Evolutionary conservation across 2,797 vertebrate species (phyloP).

Genomic region (Mormyrus proboscirostris): DNA sequence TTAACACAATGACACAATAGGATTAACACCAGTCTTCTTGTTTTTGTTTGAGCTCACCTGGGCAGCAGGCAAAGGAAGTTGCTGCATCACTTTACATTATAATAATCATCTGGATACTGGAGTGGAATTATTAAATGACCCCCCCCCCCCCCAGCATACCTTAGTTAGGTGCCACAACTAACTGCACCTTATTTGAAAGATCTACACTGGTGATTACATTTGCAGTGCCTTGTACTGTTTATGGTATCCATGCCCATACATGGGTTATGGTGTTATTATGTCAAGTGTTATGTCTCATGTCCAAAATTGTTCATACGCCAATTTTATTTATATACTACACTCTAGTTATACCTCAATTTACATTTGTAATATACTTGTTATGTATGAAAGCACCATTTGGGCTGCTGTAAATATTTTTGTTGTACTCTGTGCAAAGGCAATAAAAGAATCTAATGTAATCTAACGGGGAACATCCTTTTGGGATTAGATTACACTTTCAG

Average conservation of each 20-base stretch:
- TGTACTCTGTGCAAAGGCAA: not conserved
- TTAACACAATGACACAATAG: conserved; percentile 13
- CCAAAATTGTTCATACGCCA: not conserved
- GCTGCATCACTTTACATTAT: conserved; percentile 45
- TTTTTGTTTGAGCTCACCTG: conserved; percentile 43
- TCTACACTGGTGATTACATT: not conserved
- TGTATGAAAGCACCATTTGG: not conserved
- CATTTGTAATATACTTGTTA: not conserved
- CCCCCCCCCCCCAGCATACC: not conserved
- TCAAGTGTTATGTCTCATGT: not conserved
- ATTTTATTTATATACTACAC: not conserved
- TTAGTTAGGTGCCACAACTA: conserved; percentile 20
- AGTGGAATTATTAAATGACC: conserved; percentile 58
- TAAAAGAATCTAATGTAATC: not conserved
- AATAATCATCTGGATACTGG: conserved; percentile 58
- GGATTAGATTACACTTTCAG: conserved; percentile 57
- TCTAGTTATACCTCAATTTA: not conserved
- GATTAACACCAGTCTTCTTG: conserved; percentile 33
- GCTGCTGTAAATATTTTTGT: not conserved
- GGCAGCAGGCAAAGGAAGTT: conserved; percentile 39
- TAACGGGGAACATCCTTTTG: conserved; percentile 42
- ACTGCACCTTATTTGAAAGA: not conserved
- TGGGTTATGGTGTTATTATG: not conserved
- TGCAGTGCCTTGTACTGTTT: not conserved
- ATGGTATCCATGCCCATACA: not conserved